These are phyloP conservation scores for Tragulus kanchil DNA, from an alignment of 2,113 vertebrate species.

Conservation along the genomic window DNA sequence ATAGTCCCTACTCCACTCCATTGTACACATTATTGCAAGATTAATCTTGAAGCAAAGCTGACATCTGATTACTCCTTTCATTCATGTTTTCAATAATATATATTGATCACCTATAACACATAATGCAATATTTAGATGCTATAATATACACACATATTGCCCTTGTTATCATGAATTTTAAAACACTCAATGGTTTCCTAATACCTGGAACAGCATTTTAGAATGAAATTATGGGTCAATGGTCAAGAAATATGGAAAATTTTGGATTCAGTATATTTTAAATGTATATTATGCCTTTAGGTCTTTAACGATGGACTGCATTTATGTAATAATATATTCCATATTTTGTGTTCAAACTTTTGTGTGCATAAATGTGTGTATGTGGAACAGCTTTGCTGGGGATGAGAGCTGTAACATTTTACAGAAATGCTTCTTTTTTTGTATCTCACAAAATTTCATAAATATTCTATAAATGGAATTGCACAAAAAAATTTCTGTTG, in stretches of 20 bases:
- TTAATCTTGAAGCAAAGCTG: background rate
- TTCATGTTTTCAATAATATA: background rate
- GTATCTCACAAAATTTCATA: background rate
- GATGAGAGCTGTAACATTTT: background rate
- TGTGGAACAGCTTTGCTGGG: background rate
- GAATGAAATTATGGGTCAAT: background rate
- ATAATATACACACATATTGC: background rate
- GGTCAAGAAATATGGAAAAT: background rate
- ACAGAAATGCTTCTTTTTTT: background rate
- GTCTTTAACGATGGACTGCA: background rate
- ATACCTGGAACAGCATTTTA: background rate
- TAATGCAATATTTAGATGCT: background rate
- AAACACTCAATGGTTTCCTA: background rate
- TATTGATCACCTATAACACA: background rate
- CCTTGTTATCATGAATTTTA: background rate
- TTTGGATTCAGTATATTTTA: background rate
- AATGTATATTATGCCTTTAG: background rate
- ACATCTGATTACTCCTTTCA: background rate
- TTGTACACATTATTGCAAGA: background rate
- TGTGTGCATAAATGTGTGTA: background rate
- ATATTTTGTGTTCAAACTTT: background rate
- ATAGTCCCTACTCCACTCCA: background rate
- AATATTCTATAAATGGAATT: background rate
- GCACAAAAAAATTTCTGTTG: background rate
- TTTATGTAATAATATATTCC: background rate